Percentiles rank a stretch among this genome's conserved stretches.
Evolutionary conservation across 2,888 invertebrate species (phyloP).

Genomic region (Campoplex capitator): DNA sequence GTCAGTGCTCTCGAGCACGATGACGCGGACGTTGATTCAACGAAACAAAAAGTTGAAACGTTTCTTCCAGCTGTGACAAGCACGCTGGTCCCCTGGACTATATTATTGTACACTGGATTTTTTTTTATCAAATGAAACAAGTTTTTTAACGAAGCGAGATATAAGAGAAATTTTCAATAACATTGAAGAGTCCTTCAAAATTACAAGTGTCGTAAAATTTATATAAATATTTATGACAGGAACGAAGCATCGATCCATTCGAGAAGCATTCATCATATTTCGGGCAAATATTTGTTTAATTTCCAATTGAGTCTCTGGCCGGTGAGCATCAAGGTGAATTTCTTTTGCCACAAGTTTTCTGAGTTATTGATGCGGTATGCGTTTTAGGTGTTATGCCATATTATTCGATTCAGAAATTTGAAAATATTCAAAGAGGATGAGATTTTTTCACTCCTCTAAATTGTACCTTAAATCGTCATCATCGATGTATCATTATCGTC

Average conservation of each 20-base stretch:
- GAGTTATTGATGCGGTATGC: background rate
- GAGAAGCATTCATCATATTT: background rate
- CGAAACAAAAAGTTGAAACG: background rate
- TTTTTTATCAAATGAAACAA: background rate
- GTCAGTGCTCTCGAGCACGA: slow-evolving; percentile 26
- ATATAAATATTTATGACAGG: background rate
- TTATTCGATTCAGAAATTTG: background rate
- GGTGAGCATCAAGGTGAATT: too few relatives aligned
- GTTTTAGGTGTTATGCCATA: background rate
- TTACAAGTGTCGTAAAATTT: background rate
- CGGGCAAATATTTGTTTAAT: slow-evolving; percentile 18
- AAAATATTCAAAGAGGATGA: background rate
- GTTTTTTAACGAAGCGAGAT: slow-evolving; percentile 7
- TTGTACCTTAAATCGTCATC: background rate
- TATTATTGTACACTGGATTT: background rate
- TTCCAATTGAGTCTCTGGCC: background rate
- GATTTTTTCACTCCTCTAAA: background rate
- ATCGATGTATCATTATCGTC: slow-evolving; percentile 9
- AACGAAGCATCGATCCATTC: background rate
- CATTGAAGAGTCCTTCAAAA: background rate
- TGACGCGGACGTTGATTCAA: slow-evolving; percentile 9
- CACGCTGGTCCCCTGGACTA: background rate
- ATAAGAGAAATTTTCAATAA: background rate
- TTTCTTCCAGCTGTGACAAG: background rate
- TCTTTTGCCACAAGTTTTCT: too few relatives aligned